These are phyloP conservation scores for Urechis unicinctus DNA, from an alignment of 2,888 invertebrate species.

Conservation along the genomic window DNA sequence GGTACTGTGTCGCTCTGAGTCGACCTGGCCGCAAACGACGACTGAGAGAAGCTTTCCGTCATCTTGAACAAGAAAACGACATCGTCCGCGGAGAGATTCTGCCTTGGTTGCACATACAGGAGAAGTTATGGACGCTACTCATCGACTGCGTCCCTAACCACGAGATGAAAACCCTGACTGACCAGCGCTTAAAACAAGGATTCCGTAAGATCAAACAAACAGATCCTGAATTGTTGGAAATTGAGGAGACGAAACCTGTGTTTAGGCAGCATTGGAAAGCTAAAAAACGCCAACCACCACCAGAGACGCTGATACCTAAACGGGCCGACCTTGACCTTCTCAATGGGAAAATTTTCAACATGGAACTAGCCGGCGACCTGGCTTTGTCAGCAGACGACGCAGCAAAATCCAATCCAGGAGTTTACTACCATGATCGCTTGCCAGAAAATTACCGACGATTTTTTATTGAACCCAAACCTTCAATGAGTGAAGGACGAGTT, in stretches of 20 bases:
- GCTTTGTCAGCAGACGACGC: conserved; percentile 8
- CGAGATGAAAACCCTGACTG: conserved; percentile 23
- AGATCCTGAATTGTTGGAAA: neutral
- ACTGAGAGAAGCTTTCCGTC: conserved; percentile 24
- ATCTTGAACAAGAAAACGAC: conserved; percentile 7
- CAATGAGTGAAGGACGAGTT: conserved; percentile 17
- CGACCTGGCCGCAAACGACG: conserved; percentile 32
- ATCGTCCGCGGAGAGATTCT: conserved; percentile 30
- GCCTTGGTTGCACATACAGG: conserved; percentile 35
- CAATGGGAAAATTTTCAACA: conserved; percentile 8
- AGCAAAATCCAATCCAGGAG: conserved; percentile 1
- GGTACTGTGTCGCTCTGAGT: conserved; percentile 40
- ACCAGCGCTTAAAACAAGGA: conserved; percentile 11
- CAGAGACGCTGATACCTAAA: neutral
- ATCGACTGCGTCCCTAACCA: conserved; percentile 32
- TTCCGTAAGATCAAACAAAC: conserved; percentile 7
- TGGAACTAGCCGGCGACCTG: conserved; percentile 18
- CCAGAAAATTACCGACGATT: conserved; percentile 39
- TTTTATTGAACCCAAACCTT: conserved; percentile 34
- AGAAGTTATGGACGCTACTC: conserved; percentile 40
- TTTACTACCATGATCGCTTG: conserved; percentile 27
- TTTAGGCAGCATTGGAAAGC: neutral
- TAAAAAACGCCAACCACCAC: neutral
- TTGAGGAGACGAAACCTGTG: neutral
- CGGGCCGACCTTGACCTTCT: conserved; percentile 13